Evolutionary conservation across 2,113 vertebrate species (phyloP).

Genomic region (Bubo blakistoni): DNA sequence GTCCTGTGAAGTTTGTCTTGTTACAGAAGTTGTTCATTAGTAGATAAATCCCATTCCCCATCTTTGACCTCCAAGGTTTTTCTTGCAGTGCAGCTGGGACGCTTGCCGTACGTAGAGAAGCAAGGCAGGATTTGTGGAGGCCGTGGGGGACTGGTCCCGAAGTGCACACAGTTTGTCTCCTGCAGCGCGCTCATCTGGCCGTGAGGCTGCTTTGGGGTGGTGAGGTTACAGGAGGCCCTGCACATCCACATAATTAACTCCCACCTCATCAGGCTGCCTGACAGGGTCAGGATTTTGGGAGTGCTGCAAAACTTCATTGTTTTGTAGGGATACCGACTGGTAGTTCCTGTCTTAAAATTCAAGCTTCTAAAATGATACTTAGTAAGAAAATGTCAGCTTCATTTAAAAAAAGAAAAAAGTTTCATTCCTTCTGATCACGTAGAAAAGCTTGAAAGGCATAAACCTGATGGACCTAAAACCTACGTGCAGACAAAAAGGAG

Average conservation of each 20-base stretch:
- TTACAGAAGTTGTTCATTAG: no score
- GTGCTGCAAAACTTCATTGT: neutral
- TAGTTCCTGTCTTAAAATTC: neutral
- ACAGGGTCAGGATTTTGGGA: neutral
- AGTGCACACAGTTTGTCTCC: no score
- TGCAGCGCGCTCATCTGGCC: no score
- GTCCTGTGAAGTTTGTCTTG: neutral
- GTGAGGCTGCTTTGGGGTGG: neutral
- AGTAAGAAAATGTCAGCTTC: neutral
- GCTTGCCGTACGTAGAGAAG: fast-evolving
- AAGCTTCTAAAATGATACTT: neutral
- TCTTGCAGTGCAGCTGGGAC: neutral
- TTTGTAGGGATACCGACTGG: neutral
- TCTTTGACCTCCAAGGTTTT: neutral
- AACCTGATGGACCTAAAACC: neutral
- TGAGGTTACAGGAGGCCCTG: no score
- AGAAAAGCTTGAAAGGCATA: neutral
- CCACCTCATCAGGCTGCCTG: neutral
- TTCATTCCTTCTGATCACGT: neutral
- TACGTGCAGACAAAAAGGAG: neutral
- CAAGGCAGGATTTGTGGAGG: neutral
- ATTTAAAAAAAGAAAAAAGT: neutral
- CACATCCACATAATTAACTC: neutral
- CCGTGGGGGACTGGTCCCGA: neutral
- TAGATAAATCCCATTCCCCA: neutral